A percentile compares a stretch with the other conserved stretches of the same genome.
These are phyloP conservation scores for Falco rusticolus DNA, from an alignment of 2,797 vertebrate genomes.

Conservation along the genomic window DNA sequence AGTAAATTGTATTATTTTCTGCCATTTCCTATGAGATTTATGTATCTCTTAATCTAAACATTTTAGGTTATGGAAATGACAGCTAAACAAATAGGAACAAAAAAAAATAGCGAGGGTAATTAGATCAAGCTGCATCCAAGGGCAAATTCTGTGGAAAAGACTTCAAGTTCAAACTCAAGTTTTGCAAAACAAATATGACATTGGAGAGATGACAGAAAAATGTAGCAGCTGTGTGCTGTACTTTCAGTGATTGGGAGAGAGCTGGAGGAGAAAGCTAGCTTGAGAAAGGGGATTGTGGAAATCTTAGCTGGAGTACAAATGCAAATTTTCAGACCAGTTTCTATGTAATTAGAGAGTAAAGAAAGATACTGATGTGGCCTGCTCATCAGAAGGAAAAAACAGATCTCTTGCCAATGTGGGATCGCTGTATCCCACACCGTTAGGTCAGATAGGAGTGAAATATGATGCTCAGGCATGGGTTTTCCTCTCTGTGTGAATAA, in stretches of 20 bases:
- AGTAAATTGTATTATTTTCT: not conserved
- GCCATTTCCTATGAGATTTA: not conserved
- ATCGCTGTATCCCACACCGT: not conserved
- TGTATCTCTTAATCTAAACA: not conserved
- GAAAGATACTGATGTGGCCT: not conserved
- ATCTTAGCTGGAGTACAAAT: not conserved
- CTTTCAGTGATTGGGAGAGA: not conserved
- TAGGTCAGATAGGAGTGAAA: not conserved
- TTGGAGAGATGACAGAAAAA: not conserved
- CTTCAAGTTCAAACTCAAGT: slow-evolving; percentile 17
- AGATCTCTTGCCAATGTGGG: not conserved
- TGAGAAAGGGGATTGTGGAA: not conserved
- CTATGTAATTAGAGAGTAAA: not conserved
- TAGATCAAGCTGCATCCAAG: not conserved
- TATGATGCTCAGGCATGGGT: not conserved
- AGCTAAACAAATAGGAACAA: not conserved
- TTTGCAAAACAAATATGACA: slow-evolving; percentile 27
- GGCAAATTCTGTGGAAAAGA: not conserved
- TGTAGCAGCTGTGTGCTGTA: not conserved
- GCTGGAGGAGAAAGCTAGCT: not conserved
- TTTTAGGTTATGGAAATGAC: not conserved
- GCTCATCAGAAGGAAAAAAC: not conserved
- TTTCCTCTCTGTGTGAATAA: not conserved
- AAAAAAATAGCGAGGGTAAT: not conserved
- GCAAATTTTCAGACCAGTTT: not conserved